Evolutionary conservation across 2,888 invertebrate genomes (phyloP).

Genomic region (Esperia sulphurella): DNA sequence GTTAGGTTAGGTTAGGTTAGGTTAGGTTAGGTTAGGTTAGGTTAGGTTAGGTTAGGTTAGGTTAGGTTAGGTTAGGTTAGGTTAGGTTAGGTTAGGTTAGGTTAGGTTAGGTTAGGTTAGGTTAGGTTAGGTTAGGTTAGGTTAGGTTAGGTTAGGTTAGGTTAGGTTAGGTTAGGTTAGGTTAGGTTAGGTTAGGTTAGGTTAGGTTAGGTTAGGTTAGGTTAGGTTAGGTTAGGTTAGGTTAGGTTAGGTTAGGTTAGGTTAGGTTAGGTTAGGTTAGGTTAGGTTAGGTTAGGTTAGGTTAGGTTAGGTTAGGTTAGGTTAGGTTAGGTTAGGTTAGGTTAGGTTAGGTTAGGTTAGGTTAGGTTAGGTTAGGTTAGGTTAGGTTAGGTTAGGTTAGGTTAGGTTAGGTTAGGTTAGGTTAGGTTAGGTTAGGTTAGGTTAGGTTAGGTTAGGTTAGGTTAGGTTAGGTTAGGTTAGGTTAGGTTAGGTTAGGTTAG

Average conservation of each 20-base stretch:
- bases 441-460: constrained; percentile 15
- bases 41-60: constrained; percentile 10
- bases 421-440: constrained; percentile 12
- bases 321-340: constrained; percentile 16
- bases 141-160: constrained; percentile 7
- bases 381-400: constrained; percentile 16
- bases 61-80: constrained; percentile 8
- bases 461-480: constrained; percentile 19
- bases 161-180: constrained; percentile 9
- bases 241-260: constrained; percentile 8
- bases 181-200: constrained; percentile 6
- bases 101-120: constrained; percentile 11
- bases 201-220: constrained; percentile 9
- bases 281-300: constrained; percentile 15
- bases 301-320: constrained; percentile 18
- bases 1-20: constrained; percentile 11
- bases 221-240: constrained; percentile 8
- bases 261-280: constrained; percentile 13
- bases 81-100: constrained; percentile 12
- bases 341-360: constrained; percentile 16
- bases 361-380: constrained; percentile 15
- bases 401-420: constrained; percentile 16
- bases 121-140: constrained; percentile 7
- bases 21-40: constrained; percentile 9
- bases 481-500: constrained; percentile 18